These are phyloP conservation scores for Ophion obscuratus DNA, from an alignment of 2,888 invertebrate genomes.

Conservation along the genomic window DNA sequence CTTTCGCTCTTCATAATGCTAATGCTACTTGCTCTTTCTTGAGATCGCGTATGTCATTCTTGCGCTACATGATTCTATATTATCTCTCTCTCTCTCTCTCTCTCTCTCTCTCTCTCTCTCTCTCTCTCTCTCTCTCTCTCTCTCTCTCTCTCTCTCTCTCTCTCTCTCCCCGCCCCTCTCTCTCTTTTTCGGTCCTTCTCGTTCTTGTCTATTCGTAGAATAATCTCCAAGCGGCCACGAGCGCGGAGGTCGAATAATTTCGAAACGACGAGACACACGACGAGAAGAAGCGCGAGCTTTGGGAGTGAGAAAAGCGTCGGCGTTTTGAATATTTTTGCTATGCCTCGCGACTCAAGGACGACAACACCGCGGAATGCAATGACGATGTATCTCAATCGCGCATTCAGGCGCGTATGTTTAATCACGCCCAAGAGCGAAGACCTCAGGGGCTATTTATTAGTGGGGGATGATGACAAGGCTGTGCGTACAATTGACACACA, in stretches of 20 bases:
- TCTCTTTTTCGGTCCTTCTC: slow-evolving; percentile 8
- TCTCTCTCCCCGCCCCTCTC: not conserved
- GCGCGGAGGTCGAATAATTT: slow-evolving; percentile 70
- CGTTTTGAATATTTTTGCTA: slow-evolving; percentile 64
- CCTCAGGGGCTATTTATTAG: slow-evolving; percentile 1
- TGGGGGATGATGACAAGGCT: too few relatives aligned
- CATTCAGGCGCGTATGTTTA: slow-evolving; percentile 19
- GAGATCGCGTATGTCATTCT: slow-evolving; percentile 34
- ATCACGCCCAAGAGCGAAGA: slow-evolving; percentile 44
- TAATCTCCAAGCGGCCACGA: slow-evolving; percentile 66
- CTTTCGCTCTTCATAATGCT: slow-evolving; percentile 24
- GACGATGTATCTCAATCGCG: slow-evolving; percentile 55
- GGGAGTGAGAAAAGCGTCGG: slow-evolving; percentile 56
- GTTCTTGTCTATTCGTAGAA: slow-evolving; percentile 69
- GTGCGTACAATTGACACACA: too few relatives aligned
- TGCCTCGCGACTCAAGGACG: slow-evolving; percentile 69
- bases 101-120: slow-evolving; percentile 10
- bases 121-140: slow-evolving; percentile 3
- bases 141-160: slow-evolving; percentile 3
- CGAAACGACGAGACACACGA: slow-evolving; percentile 59
- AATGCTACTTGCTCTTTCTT: slow-evolving; percentile 49
- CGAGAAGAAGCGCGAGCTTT: slow-evolving; percentile 16
- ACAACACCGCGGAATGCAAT: slow-evolving; percentile 63
- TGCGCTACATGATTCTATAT: slow-evolving; percentile 11
- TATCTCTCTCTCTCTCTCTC: not conserved